Base-by-base conservation (phyloP, 2,888 invertebrate genomes). In the Dioctria linearis region DNA sequence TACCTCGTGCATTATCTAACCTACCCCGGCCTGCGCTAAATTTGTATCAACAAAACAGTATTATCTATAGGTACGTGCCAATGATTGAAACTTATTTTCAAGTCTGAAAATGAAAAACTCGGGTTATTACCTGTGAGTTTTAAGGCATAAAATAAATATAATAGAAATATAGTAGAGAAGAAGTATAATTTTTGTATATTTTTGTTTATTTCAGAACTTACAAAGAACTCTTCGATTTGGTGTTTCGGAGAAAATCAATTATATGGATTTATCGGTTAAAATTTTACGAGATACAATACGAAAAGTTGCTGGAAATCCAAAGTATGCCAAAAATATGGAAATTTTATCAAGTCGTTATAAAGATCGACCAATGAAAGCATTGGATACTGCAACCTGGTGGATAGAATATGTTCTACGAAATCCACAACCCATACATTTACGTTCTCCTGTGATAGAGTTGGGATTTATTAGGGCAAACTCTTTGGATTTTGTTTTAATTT, bases 301-400 rank as follows among this genome's bases (percentile, higher is more conserved):
- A 9, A 79, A 83, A 49, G 84, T 85, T 9, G 71, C 84, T 0
- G 71, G 76, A 11, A 80, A 84, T 79, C 80, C 82, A 9, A 82
- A 57, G 4, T 85, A 83, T 46, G 61, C 67, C 3, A 46, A 83
- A 79, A 83, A 87, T 79, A 89, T 89, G 25, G 86, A 88, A 81
- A 85, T 86, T 76, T 84, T 88, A n/a, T 90, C 90, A 4, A 85
- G 84, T 46, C 84, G 89, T 49, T 91, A 90, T 86, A 86, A 85
- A 69, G 91, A 91, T 84, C 89, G 92, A 0, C 90, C 90, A 0
- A 85, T 90, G 83, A 86, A 89, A 2, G 91, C 93, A 0, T 87
- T 91, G 37, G 90, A 90, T 37, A 91, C 91, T 42, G 89, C 93
- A 8, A 87, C 91, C 0, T 91, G 91, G 86, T 93, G 92, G 93